Percentiles rank a stretch among this genome's conserved stretches.
Evolutionary conservation across 1,140 invertebrate species (phyloP).

Genomic region (Apis laboriosa): DNA sequence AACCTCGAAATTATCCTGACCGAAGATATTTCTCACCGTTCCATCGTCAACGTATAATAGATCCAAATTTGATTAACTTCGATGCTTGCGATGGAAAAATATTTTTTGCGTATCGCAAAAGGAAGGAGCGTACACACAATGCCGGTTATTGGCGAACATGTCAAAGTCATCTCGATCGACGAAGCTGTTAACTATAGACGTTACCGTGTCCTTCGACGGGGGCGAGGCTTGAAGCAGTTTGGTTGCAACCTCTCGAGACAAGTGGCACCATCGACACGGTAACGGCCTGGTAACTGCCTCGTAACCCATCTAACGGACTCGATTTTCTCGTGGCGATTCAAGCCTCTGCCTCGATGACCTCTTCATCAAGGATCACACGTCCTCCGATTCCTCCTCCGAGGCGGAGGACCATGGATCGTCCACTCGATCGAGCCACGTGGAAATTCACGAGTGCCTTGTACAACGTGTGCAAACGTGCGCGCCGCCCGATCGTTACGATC

Average conservation of each 20-base stretch:
- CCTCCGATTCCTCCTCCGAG: constrained; percentile 65
- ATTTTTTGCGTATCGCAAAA: no score
- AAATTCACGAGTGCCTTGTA: constrained; percentile 44
- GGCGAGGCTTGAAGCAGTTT: constrained; percentile 40
- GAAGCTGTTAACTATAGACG: constrained; percentile 7
- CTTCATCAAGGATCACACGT: constrained; percentile 77
- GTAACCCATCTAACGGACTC: constrained; percentile 72
- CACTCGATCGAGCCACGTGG: constrained; percentile 44
- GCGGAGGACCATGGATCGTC: constrained; percentile 39
- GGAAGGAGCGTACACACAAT: not conserved
- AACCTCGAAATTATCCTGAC: no score
- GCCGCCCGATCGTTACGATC: not conserved
- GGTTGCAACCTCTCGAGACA: constrained; percentile 68
- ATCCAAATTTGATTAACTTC: no score
- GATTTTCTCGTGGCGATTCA: constrained; percentile 55
- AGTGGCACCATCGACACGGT: constrained; percentile 71
- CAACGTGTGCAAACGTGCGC: not conserved
- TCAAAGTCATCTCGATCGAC: constrained; percentile 51
- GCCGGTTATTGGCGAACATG: constrained; percentile 28
- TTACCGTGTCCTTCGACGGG: constrained; percentile 51
- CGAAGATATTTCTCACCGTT: no score
- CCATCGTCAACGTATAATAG: no score
- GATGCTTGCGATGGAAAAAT: no score
- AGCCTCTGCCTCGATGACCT: constrained; percentile 61
- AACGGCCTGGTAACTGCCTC: constrained; percentile 76